phyloP scores from a whole-genome alignment of 2,113 vertebrate genomes.

The Oncorhynchus mykiss region DNA sequence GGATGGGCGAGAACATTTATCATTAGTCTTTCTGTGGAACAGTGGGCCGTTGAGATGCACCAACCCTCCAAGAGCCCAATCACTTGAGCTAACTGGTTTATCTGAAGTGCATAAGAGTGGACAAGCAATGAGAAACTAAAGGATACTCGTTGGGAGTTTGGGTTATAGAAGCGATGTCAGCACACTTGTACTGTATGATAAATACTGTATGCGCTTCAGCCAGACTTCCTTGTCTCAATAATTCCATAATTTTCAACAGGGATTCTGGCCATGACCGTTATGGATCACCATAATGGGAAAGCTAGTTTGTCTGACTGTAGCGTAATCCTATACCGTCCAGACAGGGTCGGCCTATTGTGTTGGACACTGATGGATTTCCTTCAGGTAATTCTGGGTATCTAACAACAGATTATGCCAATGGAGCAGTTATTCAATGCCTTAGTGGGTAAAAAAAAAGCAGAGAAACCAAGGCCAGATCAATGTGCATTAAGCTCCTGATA shows the following conservation, averaged over 20 bases:
- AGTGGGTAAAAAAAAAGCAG: slow-evolving; percentile 41
- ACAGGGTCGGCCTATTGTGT: too few species aligned
- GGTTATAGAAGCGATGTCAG: background rate
- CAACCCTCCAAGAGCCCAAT: background rate
- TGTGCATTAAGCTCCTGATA: slow-evolving; percentile 48
- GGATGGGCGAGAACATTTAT: too few species aligned
- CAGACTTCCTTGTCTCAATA: too few species aligned
- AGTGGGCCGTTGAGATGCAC: too few species aligned
- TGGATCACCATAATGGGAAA: too few species aligned
- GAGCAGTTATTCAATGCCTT: slow-evolving; percentile 40
- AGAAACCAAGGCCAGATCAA: slow-evolving; percentile 55
- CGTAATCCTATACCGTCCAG: too few species aligned
- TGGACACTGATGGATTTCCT: too few species aligned
- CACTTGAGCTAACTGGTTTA: slow-evolving; percentile 4
- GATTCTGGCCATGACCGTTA: too few species aligned
- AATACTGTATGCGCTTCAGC: too few species aligned
- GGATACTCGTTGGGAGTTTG: background rate
- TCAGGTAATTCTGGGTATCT: slow-evolving; percentile 19
- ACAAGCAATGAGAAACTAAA: background rate
- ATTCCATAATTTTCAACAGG: background rate
- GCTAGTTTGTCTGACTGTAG: too few species aligned
- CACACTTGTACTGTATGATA: too few species aligned
- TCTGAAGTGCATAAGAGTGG: background rate
- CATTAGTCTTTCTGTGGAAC: too few species aligned
- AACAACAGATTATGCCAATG: slow-evolving; percentile 28